Base-by-base conservation (phyloP, 1,140 invertebrate genomes). In the Hylyphantes graminicola region DNA sequence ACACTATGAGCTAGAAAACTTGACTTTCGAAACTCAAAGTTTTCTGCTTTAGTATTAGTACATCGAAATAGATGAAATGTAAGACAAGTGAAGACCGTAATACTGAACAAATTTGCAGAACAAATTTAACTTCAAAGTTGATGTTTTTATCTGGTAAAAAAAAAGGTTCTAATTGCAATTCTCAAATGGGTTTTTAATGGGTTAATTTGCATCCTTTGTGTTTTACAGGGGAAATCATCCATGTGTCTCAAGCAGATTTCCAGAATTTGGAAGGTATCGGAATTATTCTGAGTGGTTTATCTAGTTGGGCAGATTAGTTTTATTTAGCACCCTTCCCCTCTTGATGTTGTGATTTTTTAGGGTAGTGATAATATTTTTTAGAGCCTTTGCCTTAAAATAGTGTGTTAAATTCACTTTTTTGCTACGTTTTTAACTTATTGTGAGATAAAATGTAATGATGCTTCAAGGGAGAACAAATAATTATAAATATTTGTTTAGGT, bases 231-330 rank as follows among this genome's bases (percentile, higher is more conserved):
- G 85, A 77, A 87, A 85, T 76, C 86, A 87, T 84, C 86, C 86
- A 76, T 87, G 87, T 81, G 86, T 86, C 54, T 86, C 86, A 35
- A 87, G 86, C 85, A 86, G 86, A 78, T 86, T 86, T 87, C 86
- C 87, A 72, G 87, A 87, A 74, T 85, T 86, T 75, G 86, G 86
- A 87, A 87, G 86, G 86, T 87, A 87, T 73, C 70, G 15, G 51
- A 74, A 19, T 72, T 59, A 53, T 83, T 75, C 75, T 82, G 19
- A 54, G 70, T 82, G 79, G 50, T 55, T 73, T 15, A 59, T 55
- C 50, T 51, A 80, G 5, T 80, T 70, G 76, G 63, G 63, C 51
- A 35, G 17, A 50, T 76, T 76, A 76, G 74, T 63, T 67, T 11
- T 12, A 59, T 55, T 21, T 78, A 67, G 76, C 59, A 64, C 55